Evolutionary conservation across 2,797 vertebrate species (phyloP).

Genomic region (Spondyliosoma cantharus): DNA sequence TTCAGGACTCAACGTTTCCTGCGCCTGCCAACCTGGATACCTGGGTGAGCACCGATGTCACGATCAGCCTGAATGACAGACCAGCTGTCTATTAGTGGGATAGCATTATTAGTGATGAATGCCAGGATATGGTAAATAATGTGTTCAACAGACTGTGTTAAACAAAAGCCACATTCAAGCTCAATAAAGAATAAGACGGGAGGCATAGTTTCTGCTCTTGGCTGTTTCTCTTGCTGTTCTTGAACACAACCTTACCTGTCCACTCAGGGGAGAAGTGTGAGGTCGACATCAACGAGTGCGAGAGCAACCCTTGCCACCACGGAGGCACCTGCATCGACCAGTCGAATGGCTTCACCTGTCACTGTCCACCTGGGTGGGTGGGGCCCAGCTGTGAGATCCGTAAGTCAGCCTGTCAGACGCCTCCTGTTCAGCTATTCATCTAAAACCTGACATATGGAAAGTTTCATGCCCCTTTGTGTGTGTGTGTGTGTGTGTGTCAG

Average conservation of each 20-base stretch:
- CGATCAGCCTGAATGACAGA: neutral
- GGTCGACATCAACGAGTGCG: slow-evolving; percentile 93
- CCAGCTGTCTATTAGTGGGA: neutral
- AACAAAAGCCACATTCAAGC: neutral
- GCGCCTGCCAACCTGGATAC: slow-evolving; percentile 91
- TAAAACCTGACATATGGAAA: slow-evolving; percentile 8
- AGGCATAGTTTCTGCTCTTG: neutral
- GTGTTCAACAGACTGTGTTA: neutral
- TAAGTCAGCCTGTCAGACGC: slow-evolving; percentile 83
- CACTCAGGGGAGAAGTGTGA: slow-evolving; percentile 91
- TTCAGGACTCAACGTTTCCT: slow-evolving; percentile 88
- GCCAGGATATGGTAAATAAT: neutral
- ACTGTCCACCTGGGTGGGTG: slow-evolving; percentile 95
- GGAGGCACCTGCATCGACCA: slow-evolving; percentile 95
- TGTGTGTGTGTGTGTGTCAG: slow-evolving; percentile 75
- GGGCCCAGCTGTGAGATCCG: slow-evolving; percentile 97
- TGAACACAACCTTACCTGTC: slow-evolving; percentile 37
- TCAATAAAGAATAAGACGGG: neutral
- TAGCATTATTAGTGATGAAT: neutral
- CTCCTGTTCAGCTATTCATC: slow-evolving; percentile 21
- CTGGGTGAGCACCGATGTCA: slow-evolving; percentile 83
- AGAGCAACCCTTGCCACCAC: slow-evolving; percentile 95
- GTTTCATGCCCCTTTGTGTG: neutral
- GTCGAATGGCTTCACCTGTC: slow-evolving; percentile 93
- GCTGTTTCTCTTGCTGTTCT: neutral